These are phyloP conservation scores for Schizopygopsis malacanthus DNA, from an alignment of 2,797 vertebrate genomes.

Conservation along the genomic window DNA sequence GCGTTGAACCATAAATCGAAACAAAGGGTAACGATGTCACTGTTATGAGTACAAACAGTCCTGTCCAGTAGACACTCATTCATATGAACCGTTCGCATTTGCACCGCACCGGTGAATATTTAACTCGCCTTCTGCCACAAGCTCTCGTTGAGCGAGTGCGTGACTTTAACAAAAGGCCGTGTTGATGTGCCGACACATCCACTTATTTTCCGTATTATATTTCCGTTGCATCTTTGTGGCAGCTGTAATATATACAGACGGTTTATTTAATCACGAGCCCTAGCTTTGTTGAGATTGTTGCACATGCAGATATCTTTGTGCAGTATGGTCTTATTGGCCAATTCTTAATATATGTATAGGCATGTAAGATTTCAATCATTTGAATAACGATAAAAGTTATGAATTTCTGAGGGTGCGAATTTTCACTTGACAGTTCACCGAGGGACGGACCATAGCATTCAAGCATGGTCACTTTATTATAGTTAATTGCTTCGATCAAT, in stretches of 20 bases:
- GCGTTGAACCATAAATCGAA: constrained; percentile 73
- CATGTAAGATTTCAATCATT: neutral
- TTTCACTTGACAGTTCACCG: neutral
- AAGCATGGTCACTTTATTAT: neutral
- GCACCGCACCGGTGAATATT: constrained; percentile 44
- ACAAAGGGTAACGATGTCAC: constrained; percentile 73
- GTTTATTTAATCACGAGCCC: neutral
- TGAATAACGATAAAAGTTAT: neutral
- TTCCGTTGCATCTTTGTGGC: neutral
- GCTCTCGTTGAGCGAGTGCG: neutral
- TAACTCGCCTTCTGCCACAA: constrained; percentile 27
- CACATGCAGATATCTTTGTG: neutral
- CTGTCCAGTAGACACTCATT: constrained; percentile 45
- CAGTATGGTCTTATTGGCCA: neutral
- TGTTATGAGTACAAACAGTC: constrained; percentile 77
- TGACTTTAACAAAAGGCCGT: neutral
- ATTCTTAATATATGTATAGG: neutral
- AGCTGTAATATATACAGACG: neutral
- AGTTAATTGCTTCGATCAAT: neutral
- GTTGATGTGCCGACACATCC: constrained; percentile 15
- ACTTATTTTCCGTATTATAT: neutral
- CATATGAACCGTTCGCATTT: constrained; percentile 16
- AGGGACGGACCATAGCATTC: neutral
- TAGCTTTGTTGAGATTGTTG: neutral
- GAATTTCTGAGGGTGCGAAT: neutral